Evolutionary conservation across 2,797 vertebrate species (phyloP).

Genomic region (Phylloscopus collybita): DNA sequence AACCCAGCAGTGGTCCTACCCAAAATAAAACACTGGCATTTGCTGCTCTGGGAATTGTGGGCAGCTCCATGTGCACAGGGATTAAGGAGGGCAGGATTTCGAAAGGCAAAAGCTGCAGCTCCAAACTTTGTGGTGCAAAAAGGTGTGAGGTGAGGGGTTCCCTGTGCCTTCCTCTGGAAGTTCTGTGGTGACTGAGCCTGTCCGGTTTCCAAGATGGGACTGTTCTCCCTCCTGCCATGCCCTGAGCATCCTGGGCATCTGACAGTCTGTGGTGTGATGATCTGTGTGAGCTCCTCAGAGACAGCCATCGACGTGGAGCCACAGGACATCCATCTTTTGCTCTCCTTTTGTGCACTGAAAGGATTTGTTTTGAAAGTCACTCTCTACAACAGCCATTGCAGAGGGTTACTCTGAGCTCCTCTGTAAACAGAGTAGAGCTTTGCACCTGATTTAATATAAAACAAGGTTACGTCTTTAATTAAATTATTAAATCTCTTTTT

Average conservation of each 20-base stretch:
- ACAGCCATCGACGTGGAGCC: background rate
- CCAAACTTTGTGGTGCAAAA: background rate
- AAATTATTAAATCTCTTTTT: background rate
- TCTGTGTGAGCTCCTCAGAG: slow-evolving; percentile 11
- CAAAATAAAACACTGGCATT: background rate
- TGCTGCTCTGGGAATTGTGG: background rate
- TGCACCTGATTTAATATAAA: background rate
- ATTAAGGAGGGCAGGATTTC: background rate
- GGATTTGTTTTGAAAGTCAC: slow-evolving; percentile 45
- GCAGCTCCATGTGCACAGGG: background rate
- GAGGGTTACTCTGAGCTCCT: slow-evolving; percentile 13
- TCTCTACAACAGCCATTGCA: background rate
- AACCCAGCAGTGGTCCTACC: background rate
- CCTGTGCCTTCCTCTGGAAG: background rate
- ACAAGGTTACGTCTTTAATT: background rate
- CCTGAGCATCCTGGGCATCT: background rate
- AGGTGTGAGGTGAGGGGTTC: background rate
- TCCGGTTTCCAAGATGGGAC: accelerated
- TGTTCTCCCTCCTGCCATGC: background rate
- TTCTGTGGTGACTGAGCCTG: background rate
- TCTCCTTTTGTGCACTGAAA: background rate
- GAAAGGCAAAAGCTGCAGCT: background rate
- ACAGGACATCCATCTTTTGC: slow-evolving; percentile 17
- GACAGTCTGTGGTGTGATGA: background rate
- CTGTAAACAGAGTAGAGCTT: slow-evolving; percentile 16